Conservation (phyloP, 30 jellyfish, hydroid and myxozoan species). For the Sanderia malayensis region DNA sequence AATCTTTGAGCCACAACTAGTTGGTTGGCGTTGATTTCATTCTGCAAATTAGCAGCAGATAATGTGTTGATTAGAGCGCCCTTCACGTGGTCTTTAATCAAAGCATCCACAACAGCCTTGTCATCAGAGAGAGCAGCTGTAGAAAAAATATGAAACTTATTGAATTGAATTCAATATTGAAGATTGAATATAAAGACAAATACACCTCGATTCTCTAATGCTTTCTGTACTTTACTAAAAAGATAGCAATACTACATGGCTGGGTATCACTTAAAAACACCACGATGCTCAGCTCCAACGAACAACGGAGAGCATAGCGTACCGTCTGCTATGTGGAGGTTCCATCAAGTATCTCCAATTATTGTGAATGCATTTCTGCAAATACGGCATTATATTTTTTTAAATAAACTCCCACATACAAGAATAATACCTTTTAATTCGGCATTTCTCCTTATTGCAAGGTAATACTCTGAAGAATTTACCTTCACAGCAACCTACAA, state of each 20-base stretch:
- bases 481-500: constrained; percentile 1
- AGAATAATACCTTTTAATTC: neutral
- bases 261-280: neutral
- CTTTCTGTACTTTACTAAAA: too few relatives aligned
- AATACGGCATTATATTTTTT: too few relatives aligned
- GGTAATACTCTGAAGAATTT: neutral
- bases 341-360: too few relatives aligned
- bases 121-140: neutral
- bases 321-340: neutral
- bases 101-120: neutral
- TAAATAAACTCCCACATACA: too few relatives aligned
- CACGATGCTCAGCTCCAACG: neutral
- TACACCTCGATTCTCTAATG: too few relatives aligned
- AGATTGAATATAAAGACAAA: neutral
- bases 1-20: neutral
- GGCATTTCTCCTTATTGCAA: constrained; percentile 8
- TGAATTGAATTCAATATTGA: neutral
- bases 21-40: neutral
- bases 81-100: neutral
- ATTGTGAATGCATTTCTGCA: neutral
- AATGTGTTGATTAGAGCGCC: neutral
- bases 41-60: neutral
- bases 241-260: too few relatives aligned
- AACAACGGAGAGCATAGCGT: neutral
- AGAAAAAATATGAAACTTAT: neutral